phyloP scores from a whole-genome alignment of 2,113 vertebrate species.

The Cryptotis parvus region DNA sequence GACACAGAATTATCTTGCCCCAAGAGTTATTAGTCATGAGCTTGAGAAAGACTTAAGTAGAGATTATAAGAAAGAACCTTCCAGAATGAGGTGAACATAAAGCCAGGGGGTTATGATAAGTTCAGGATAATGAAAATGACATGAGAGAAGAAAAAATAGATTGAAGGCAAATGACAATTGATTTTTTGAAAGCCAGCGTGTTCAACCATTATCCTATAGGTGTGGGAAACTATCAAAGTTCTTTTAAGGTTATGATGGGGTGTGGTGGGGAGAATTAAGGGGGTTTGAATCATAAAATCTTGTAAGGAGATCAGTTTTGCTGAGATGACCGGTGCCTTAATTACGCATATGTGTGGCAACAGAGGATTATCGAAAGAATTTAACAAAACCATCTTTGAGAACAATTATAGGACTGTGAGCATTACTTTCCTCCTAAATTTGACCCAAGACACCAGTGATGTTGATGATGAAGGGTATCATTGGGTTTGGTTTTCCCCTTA shows the following conservation, averaged over 20 bases:
- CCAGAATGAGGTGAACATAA: slow-evolving; percentile 36
- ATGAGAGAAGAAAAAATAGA: slow-evolving; percentile 12
- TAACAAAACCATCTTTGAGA: neutral
- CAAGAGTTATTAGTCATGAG: neutral
- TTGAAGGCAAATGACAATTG: slow-evolving; percentile 69
- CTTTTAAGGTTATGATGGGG: slow-evolving; percentile 45
- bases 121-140: slow-evolving; percentile 55
- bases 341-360: neutral
- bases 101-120: slow-evolving; percentile 51
- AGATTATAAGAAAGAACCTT: slow-evolving; percentile 35
- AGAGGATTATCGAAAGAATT: neutral
- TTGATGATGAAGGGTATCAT: neutral
- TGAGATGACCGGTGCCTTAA: neutral
- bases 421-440: neutral
- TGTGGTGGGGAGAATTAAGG: neutral
- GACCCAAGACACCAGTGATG: neutral
- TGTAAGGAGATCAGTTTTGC: neutral
- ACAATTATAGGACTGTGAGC: neutral
- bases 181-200: slow-evolving; percentile 17
- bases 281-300: slow-evolving; percentile 13
- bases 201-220: slow-evolving; percentile 34
- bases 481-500: slow-evolving; percentile 27
- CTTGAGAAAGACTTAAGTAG: neutral
- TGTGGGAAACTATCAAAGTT: slow-evolving; percentile 55
- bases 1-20: neutral